phyloP scores from a whole-genome alignment of 2,113 vertebrate species.

The Anguilla rostrata region DNA sequence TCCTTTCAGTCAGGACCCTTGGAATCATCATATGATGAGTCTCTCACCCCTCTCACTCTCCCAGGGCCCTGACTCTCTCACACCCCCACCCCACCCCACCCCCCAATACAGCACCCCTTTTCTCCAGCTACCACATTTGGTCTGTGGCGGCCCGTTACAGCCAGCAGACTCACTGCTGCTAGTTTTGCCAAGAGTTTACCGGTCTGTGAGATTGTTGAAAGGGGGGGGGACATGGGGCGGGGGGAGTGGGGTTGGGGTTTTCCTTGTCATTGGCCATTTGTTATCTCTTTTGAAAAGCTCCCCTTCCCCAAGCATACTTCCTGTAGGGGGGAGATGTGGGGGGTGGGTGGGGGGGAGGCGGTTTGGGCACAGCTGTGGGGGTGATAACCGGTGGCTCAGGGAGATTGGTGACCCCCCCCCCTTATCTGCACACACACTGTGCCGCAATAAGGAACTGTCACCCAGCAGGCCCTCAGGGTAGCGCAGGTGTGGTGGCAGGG shows the following conservation, averaged over 20 bases:
- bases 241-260: neutral
- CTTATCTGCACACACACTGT: slow-evolving; percentile 52
- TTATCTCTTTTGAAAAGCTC: slow-evolving; percentile 6
- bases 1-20: no score
- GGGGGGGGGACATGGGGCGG: neutral
- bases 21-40: no score
- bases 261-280: neutral
- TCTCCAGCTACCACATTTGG: neutral
- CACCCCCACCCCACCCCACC: no score
- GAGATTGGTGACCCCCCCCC: slow-evolving; percentile 45
- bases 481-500: neutral
- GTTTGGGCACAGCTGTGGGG: slow-evolving; percentile 58
- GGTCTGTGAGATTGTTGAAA: neutral
- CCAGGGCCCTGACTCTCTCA: no score
- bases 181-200: neutral
- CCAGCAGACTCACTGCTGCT: neutral
- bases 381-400: slow-evolving; percentile 48
- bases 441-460: neutral
- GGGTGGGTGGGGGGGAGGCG: neutral
- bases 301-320: slow-evolving; percentile 38
- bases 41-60: no score
- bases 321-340: slow-evolving; percentile 56
- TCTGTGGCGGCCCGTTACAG: no score
- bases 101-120: no score
- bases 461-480: neutral